phyloP scores from a whole-genome alignment of 1,140 invertebrate species.

The Drosophila baimaii region DNA sequence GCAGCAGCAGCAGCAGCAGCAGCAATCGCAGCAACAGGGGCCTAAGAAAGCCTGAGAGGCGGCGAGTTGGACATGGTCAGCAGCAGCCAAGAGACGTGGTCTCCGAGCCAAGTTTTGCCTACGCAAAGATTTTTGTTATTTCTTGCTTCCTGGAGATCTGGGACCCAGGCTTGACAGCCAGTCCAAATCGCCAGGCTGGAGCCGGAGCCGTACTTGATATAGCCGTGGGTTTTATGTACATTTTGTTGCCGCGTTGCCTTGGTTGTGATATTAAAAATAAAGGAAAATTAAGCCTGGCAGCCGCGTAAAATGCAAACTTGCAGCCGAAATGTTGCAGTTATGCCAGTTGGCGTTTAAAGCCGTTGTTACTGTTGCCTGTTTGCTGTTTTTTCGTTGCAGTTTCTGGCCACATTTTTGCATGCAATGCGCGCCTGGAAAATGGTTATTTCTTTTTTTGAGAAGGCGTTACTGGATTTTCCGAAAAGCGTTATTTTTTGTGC shows the following conservation, averaged over 20 bases:
- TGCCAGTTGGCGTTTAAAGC: conserved; percentile 65
- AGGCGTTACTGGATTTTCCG: conserved; percentile 73
- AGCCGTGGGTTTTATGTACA: conserved; percentile 77
- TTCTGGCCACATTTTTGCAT: conserved; percentile 76
- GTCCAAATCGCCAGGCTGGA: conserved; percentile 20
- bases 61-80: conserved; percentile 40
- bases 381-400: conserved; percentile 28
- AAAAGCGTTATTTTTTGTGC: conserved; percentile 32
- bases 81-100: conserved; percentile 45
- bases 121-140: conserved; percentile 70
- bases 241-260: conserved; percentile 56
- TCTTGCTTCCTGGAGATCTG: conserved; percentile 70
- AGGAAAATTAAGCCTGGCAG: conserved; percentile 82
- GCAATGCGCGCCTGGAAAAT: conserved; percentile 66
- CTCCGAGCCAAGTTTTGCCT: conserved; percentile 78
- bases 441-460: conserved; percentile 65
- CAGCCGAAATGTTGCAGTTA: conserved; percentile 78
- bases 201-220: conserved; percentile 52
- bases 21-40: conserved; percentile 8
- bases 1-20: conserved; percentile 21
- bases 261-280: conserved; percentile 76
- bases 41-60: conserved; percentile 28
- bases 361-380: conserved; percentile 36
- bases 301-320: conserved; percentile 81
- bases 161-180: conserved; percentile 61